phyloP scores from a whole-genome alignment of 2,113 vertebrate genomes.

The Psophia crepitans region DNA sequence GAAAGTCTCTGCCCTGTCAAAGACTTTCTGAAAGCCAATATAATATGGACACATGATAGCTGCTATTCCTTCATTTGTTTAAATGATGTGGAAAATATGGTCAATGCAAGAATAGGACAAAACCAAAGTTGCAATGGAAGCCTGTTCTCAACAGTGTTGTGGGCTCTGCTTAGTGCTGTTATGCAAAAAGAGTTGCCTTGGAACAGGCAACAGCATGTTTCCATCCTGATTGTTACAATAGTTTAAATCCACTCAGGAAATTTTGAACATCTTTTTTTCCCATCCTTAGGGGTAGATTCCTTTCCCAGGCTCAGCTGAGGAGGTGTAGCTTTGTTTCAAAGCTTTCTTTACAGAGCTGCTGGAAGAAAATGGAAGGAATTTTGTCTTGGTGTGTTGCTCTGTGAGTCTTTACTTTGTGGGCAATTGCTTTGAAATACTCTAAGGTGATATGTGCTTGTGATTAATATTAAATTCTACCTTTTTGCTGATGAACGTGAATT shows the following conservation, averaged over 20 bases:
- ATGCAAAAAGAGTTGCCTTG: neutral
- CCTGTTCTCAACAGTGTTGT: neutral
- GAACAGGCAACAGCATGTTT: neutral
- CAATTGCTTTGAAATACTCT: neutral
- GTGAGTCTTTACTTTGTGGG: neutral
- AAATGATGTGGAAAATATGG: neutral
- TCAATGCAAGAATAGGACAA: neutral
- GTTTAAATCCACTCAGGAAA: neutral
- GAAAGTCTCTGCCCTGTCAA: neutral
- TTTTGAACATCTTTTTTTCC: neutral
- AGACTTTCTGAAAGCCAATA: neutral
- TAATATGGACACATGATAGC: neutral
- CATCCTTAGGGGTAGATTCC: neutral
- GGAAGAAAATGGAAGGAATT: neutral
- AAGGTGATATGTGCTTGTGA: neutral
- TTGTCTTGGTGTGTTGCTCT: neutral
- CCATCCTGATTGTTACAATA: neutral
- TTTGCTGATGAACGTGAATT: neutral
- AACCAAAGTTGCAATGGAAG: neutral
- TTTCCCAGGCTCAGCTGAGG: neutral
- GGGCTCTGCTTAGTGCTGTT: neutral
- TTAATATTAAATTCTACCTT: neutral
- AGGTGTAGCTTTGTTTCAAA: neutral
- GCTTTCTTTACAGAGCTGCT: neutral
- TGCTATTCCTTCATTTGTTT: neutral